phyloP scores from a whole-genome alignment of 2,797 vertebrate species.

The Syndactyla subalaris region DNA sequence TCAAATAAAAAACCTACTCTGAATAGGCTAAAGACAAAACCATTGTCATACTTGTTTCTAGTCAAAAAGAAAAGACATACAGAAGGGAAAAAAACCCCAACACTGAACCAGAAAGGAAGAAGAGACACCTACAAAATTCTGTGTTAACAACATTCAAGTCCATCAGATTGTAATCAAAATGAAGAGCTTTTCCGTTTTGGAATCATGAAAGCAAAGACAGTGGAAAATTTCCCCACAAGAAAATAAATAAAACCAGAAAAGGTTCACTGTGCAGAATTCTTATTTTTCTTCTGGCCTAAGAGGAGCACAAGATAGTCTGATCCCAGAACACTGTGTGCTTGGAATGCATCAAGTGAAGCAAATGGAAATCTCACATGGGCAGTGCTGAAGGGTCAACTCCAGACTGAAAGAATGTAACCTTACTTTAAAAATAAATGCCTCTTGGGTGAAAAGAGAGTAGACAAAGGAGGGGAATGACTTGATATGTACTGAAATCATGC shows the following conservation, averaged over 20 bases:
- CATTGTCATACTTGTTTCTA: neutral
- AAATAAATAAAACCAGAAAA: neutral
- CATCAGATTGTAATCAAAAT: neutral
- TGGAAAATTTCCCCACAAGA: neutral
- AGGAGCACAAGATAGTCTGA: neutral
- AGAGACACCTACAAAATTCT: neutral
- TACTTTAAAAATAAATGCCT: conserved; percentile 55
- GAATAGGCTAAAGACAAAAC: neutral
- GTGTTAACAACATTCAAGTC: neutral
- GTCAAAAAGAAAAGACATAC: neutral
- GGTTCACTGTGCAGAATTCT: neutral
- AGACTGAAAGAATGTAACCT: conserved; percentile 52
- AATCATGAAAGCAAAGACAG: neutral
- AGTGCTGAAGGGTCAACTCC: neutral
- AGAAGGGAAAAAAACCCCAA: neutral
- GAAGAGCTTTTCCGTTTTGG: neutral
- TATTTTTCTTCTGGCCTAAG: neutral
- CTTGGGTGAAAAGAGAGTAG: neutral
- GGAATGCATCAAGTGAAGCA: conserved; percentile 40
- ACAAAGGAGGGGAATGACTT: neutral
- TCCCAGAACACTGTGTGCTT: conserved; percentile 26
- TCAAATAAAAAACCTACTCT: neutral
- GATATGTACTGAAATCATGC: neutral
- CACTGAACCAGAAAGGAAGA: neutral
- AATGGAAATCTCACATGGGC: conserved; percentile 38